Evolutionary conservation across 2,113 vertebrate genomes (phyloP), one percentile per base, ranked within the genome.

Genomic region (Miniopterus natalensis): DNA sequence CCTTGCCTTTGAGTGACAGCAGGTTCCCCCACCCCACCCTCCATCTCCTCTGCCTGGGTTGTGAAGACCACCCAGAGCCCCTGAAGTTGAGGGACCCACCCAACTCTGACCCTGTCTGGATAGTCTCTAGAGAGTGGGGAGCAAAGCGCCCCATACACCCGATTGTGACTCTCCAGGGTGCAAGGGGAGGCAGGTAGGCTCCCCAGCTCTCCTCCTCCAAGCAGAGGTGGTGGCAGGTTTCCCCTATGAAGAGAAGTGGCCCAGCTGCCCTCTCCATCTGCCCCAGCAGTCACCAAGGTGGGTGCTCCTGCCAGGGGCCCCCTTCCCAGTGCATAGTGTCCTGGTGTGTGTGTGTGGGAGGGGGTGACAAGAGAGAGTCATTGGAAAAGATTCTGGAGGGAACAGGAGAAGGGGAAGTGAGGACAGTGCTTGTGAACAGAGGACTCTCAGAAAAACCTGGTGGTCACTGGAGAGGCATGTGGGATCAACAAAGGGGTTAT

Each of bases 91-190:
- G 31, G 51, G 68, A n/a, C 71, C 18, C 40, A 15, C 23, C 70
- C 36, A 36, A 11, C 80, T 51, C 45, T 21, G 15, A 40, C 49
- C 53, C 68, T 17, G 13, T n/a, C 55, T 4, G 42, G 15, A 61
- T 10, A 29, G n/a, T n/a, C 15, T 45, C 70, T 36, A 36, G 63
- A 70, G 15, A 20, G 31, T 1, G 29, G 59, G 68, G 9, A 53
- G 27, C 17, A 49, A 49, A 59, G 42, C 23, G 12, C 40, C 53
- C 2, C 3, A 36, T 5, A 0, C 8, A 49, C 36, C 27, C 27
- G 0, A 3, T 5, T 17, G 12, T 20, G 42, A 31, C 42, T 36
- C 8, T 3, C 7, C 23, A 5, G 7, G 42, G 20, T 42, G 15
- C 42, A 6, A 23, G 61, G 29, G 25, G 14, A n/a, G 17, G 5